Conservation (phyloP, 2,797 vertebrate species). For the Sarcoramphus papa region DNA sequence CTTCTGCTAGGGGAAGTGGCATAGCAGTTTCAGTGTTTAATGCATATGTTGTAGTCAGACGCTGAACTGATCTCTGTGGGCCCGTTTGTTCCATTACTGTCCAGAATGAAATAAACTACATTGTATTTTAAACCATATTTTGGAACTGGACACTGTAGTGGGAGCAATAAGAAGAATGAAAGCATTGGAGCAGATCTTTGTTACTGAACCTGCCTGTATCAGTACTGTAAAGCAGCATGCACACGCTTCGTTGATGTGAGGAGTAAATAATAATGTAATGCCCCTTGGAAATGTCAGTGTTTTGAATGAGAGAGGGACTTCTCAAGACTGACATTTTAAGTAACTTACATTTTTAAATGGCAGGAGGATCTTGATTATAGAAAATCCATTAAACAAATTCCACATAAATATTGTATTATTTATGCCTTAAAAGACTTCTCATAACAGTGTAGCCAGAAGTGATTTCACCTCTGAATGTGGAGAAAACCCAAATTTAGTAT, state of each 20-base stretch:
- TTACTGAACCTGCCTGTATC: background rate
- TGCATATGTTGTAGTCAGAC: slow-evolving; percentile 35
- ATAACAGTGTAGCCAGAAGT: background rate
- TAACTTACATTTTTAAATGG: background rate
- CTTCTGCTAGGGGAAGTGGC: slow-evolving; percentile 44
- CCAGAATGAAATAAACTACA: slow-evolving; percentile 27
- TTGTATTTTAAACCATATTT: slow-evolving; percentile 56
- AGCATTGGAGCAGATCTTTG: background rate
- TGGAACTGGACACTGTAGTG: background rate
- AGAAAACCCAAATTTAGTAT: background rate
- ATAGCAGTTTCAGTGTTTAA: slow-evolving; percentile 59
- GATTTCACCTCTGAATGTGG: background rate
- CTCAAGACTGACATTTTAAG: background rate
- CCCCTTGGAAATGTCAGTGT: background rate
- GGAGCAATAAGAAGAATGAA: background rate
- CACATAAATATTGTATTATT: background rate
- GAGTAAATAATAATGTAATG: background rate
- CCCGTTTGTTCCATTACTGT: slow-evolving; percentile 13
- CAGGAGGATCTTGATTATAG: background rate
- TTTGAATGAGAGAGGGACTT: background rate
- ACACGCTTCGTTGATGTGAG: background rate
- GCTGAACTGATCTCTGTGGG: slow-evolving; percentile 18
- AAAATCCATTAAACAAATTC: background rate
- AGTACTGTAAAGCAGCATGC: background rate
- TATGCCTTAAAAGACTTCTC: background rate